Percentiles rank a stretch among this genome's conserved stretches.
Conservation (phyloP, 2,888 invertebrate species). For the Chirona hameri region DNA sequence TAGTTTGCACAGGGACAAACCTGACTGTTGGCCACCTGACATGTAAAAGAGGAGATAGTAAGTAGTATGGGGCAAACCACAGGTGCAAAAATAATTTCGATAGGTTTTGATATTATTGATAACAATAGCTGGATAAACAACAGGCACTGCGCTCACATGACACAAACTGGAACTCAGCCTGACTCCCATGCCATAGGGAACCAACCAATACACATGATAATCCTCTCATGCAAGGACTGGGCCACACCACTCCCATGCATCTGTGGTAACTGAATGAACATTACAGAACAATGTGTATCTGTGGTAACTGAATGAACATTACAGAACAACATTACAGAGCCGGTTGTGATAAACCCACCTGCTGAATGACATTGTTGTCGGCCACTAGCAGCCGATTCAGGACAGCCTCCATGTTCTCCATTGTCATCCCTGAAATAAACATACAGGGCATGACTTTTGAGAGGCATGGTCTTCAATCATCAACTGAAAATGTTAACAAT, state of each 20-base stretch:
- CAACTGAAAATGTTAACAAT: no score
- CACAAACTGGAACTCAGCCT: not conserved
- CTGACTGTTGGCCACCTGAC: no score
- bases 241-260: not conserved
- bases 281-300: not conserved
- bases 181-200: not conserved
- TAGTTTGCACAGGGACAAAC: no score
- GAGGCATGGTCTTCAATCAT: no score
- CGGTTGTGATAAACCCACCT: slow-evolving; percentile 23
- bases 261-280: not conserved
- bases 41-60: no score
- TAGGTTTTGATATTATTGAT: no score
- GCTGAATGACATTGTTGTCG: slow-evolving; percentile 38
- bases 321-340: not conserved
- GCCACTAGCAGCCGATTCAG: slow-evolving; percentile 37
- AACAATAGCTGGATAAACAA: no score
- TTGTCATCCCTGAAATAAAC: not conserved
- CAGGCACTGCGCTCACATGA: not conserved
- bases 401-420: slow-evolving; percentile 33
- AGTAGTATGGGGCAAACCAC: no score
- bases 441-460: not conserved
- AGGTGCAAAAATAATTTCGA: no score
- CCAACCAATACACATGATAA: no score
- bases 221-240: not conserved
- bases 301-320: not conserved